These are phyloP conservation scores for Luperina nickerlii DNA, from an alignment of 2,888 invertebrate genomes.

Conservation along the genomic window DNA sequence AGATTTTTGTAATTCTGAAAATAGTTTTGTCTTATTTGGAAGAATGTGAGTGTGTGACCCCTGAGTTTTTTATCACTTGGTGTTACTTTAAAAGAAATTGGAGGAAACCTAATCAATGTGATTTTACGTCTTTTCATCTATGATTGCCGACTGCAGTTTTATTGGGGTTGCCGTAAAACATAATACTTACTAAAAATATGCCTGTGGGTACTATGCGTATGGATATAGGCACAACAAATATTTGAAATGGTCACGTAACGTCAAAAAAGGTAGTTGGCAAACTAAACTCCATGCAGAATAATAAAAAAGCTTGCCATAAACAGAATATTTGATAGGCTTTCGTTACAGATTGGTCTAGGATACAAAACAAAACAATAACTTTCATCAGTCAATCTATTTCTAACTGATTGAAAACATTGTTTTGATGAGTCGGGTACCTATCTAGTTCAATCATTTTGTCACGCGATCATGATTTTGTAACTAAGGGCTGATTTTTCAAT, in stretches of 20 bases:
- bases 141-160: neutral
- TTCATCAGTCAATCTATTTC: neutral
- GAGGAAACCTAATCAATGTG: neutral
- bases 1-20: neutral
- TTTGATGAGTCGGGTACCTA: constrained; percentile 1
- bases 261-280: neutral
- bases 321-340: neutral
- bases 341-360: neutral
- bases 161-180: neutral
- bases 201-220: neutral
- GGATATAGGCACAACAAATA: neutral
- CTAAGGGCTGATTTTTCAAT: too few species aligned
- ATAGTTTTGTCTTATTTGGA: neutral
- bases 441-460: constrained; percentile 1
- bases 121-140: neutral
- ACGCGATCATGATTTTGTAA: neutral
- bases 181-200: neutral
- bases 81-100: neutral
- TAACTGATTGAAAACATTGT: constrained; percentile 12
- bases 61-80: neutral
- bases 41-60: neutral
- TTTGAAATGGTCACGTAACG: neutral
- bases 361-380: neutral
- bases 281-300: neutral
- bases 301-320: too few species aligned